A percentile compares a stretch with the other conserved stretches of the same genome.
These are phyloP conservation scores for Phaenicophaeus curvirostris DNA, from an alignment of 2,797 vertebrate genomes.

Conservation along the genomic window DNA sequence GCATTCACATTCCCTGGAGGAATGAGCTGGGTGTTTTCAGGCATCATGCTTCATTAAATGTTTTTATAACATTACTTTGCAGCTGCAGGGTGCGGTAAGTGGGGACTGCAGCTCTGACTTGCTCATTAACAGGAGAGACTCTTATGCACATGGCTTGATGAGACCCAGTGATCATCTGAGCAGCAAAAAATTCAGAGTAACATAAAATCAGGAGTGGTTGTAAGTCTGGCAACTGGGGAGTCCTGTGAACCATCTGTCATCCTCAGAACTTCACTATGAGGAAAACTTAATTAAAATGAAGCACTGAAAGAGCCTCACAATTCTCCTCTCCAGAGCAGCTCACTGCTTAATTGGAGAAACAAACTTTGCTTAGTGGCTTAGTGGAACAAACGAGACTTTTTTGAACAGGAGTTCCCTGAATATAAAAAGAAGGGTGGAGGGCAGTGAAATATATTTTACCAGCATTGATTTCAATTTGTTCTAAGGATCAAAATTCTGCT, in stretches of 20 bases:
- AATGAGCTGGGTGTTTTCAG: conserved; percentile 6
- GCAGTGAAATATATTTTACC: background rate
- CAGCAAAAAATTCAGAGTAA: background rate
- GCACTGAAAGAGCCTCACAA: background rate
- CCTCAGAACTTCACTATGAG: background rate
- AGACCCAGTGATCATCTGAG: background rate
- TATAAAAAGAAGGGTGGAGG: background rate
- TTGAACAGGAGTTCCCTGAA: background rate
- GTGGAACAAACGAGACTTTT: background rate
- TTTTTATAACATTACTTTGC: background rate
- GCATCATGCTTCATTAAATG: background rate
- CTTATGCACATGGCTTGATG: accelerated
- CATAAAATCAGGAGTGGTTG: background rate
- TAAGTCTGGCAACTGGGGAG: background rate
- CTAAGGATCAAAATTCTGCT: background rate
- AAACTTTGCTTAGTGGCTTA: background rate
- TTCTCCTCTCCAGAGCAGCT: background rate
- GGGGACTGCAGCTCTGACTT: background rate
- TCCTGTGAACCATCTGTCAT: conserved; percentile 8
- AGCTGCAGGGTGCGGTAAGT: background rate
- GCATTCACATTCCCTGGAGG: background rate
- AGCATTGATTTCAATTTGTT: background rate
- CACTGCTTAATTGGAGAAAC: background rate
- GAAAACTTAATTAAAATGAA: conserved; percentile 43
- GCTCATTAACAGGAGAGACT: background rate